Evolutionary conservation across 2,888 invertebrate species (phyloP), one percentile per base, ranked within the genome.

Genomic region (Agonum fuliginosum): DNA sequence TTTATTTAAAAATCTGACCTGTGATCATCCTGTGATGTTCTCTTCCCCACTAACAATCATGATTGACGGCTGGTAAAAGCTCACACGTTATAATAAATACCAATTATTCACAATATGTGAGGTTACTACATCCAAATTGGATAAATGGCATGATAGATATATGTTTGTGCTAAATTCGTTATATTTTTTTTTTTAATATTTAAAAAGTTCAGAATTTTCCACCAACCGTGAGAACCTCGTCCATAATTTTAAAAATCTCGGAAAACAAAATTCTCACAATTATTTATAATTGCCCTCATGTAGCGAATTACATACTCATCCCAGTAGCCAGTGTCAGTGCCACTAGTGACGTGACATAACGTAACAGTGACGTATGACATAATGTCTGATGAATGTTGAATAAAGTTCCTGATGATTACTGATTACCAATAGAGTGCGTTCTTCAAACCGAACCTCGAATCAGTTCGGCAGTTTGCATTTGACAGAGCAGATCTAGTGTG

Each of bases 361-460:
- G 12, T 30, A 30, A 5, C 46, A 3, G 54, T 22, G 20, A 24
- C 8, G 14, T 46, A n/a, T n/a, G n/a, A n/a, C n/a, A n/a, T n/a
- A n/a, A n/a, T n/a, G n/a, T n/a, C n/a, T n/a, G n/a, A n/a, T 4
- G 14, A 17, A 4, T 17, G 5, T 24, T 22, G 24, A 27, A 54
- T 54, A 22, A 17, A 62, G 17, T 58, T 17, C 30, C 5, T 62
- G 58, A 62, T 62, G 58, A 62, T 62, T 14, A 27, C 58, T 62
- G 58, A 62, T 62, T 62, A 20, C 17, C 58, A 27, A 62, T 62
- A 62, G 27, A 62, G 17, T 30, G 58, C 51, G 58, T 30, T 30
- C 14, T 14, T 17, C 54, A 54, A 22, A 24, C 4, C 24, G 17
- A 30, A 54, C 24, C 12, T 8, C 58, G 17, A 24, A 30, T 62